These are phyloP conservation scores for Bubo bubo DNA, from an alignment of 2,113 vertebrate species.

Conservation along the genomic window DNA sequence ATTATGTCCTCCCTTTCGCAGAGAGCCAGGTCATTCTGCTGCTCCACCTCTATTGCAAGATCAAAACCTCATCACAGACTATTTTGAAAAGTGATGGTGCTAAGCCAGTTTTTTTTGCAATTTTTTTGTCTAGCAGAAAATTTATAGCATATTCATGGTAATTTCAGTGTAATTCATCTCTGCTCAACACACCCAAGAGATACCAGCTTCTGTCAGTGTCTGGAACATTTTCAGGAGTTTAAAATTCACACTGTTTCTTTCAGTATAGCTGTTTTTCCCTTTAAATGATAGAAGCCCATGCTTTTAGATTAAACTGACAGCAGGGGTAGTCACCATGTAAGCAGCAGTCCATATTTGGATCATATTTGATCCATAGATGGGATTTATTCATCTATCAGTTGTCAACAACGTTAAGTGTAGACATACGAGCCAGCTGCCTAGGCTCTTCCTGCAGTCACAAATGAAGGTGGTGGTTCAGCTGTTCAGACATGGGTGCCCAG, in stretches of 20 bases:
- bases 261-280: neutral
- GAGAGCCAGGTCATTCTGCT: neutral
- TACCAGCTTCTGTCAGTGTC: neutral
- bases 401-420: accelerated
- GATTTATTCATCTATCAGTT: neutral
- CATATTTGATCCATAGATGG: neutral
- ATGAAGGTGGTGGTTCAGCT: neutral
- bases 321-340: neutral
- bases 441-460: neutral
- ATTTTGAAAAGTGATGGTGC: too few relatives aligned
- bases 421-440: neutral
- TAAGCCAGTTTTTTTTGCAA: neutral
- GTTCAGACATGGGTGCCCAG: neutral
- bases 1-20: neutral
- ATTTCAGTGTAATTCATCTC: neutral
- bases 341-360: neutral
- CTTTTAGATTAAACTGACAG: neutral
- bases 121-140: neutral
- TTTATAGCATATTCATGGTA: too few relatives aligned
- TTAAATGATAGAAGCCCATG: neutral
- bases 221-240: neutral
- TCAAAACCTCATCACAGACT: neutral
- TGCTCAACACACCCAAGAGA: too few relatives aligned
- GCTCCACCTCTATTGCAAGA: neutral
- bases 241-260: neutral